Percentiles rank a stretch among this genome's conserved stretches.
These are phyloP conservation scores for Xenopus laevis DNA, from an alignment of 2,113 vertebrate species.

Conservation along the genomic window DNA sequence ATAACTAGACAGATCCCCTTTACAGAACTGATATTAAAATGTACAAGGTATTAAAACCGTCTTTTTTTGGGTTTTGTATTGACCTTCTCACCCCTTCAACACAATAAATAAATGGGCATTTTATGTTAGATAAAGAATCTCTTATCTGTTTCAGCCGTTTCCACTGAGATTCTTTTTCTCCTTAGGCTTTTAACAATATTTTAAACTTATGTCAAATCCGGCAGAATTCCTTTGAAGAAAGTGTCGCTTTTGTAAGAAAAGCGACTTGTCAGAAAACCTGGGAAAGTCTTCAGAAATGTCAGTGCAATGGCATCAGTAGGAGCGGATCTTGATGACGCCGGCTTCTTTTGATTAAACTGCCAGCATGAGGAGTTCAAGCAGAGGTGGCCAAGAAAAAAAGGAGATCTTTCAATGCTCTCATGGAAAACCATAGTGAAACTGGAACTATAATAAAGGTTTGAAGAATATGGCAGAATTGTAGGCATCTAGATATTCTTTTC, in stretches of 20 bases:
- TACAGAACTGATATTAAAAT: too few species aligned
- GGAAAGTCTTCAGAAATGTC: slow-evolving; percentile 34
- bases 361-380: slow-evolving; percentile 23
- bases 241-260: slow-evolving; percentile 8
- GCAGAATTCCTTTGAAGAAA: slow-evolving; percentile 20
- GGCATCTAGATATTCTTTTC: too few species aligned
- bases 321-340: slow-evolving; percentile 31
- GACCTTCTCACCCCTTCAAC: too few species aligned
- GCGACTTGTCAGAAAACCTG: slow-evolving; percentile 8
- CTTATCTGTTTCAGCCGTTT: neutral
- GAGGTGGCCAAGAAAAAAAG: slow-evolving; percentile 22
- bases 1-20: too few species aligned
- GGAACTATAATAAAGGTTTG: neutral
- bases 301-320: slow-evolving; percentile 15
- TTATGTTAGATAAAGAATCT: neutral
- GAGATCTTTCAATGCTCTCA: slow-evolving; percentile 14
- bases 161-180: neutral
- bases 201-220: slow-evolving; percentile 27
- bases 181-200: neutral
- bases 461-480: too few species aligned
- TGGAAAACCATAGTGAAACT: neutral
- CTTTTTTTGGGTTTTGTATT: too few species aligned
- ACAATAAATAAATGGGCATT: too few species aligned
- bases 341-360: slow-evolving; percentile 41
- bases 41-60: too few species aligned